Base-by-base conservation (phyloP, 1,140 invertebrate genomes). In the Drosophila nasuta region DNA sequence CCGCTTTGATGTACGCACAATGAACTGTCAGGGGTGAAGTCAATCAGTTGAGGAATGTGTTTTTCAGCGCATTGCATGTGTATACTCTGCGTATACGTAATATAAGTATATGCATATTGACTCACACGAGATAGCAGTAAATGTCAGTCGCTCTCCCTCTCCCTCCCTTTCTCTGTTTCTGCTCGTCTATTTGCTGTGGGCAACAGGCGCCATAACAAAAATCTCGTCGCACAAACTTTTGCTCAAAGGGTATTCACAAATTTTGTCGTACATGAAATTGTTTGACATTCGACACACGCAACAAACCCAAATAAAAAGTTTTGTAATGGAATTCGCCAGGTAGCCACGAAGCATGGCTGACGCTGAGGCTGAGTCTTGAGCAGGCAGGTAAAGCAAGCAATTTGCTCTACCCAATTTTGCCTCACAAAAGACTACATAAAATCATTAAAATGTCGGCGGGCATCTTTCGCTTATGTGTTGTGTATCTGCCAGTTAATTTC, bases 251-350 rank as follows among this genome's bases (percentile, higher is more conserved):
- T 75, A 64, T 75, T 75, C 72, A 70, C 45, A 75, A 75, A 63
- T 63, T 25, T n/a, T 70, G 66, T 58, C 58, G 33, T 28, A 45
- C 57, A 63, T 70, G 43, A 74, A 69, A 58, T 75, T 70, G 58
- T 57, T 70, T 75, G 66, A 75, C 72, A 75, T 75, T 63, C 72
- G 72, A 70, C 72, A 63, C 72, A 75, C 72, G 66, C 72, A 63
- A 33, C 20, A 25, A 66, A 56, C 41, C 17, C 57, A 63, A 75
- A 75, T 35, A 70, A 75, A 75, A 70, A 75, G 33, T 43, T 69
- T 65, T 75, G 33, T 58, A 75, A 70, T 70, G 66, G 51, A 75
- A 63, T 48, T 48, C 45, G 66, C 35, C 28, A 2, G 49, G 35
- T 5, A 10, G 30, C 25, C 3, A 43, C 5, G 5, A 17, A 7